Percentiles rank a stretch among this genome's conserved stretches.
phyloP scores from a whole-genome alignment of 2,888 invertebrate genomes.

The Melinaea menophilus region DNA sequence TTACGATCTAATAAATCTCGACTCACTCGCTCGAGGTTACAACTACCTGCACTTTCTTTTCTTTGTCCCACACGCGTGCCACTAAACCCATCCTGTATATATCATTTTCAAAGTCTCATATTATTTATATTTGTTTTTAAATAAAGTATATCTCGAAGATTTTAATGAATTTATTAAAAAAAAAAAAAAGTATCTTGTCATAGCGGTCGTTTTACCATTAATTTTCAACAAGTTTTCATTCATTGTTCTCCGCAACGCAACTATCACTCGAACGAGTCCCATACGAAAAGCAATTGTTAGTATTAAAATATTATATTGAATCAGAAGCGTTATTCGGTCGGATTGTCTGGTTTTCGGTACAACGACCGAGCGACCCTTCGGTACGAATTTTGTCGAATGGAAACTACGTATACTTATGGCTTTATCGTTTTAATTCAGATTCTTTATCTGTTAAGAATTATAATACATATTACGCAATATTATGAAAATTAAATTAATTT shows the following conservation, averaged over 20 bases:
- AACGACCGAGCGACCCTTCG: conserved; percentile 35
- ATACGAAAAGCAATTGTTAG: conserved; percentile 3
- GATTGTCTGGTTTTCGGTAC: conserved; percentile 34
- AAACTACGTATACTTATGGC: conserved; percentile 23
- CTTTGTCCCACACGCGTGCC: conserved; percentile 63
- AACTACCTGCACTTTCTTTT: conserved; percentile 75
- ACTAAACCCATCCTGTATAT: conserved; percentile 43
- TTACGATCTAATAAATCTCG: conserved; percentile 76
- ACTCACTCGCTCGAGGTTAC: conserved; percentile 49
- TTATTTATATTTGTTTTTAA: neutral
- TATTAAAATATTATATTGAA: conserved; percentile 20
- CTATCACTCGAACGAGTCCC: neutral
- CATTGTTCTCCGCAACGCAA: conserved; percentile 1
- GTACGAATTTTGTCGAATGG: conserved; percentile 35
- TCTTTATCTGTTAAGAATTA: neutral
- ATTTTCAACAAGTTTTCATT: neutral
- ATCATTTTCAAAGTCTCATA: conserved; percentile 12
- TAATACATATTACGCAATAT: neutral
- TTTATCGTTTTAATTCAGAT: conserved; percentile 27
- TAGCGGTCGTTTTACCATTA: too few species aligned
- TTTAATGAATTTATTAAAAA: neutral
- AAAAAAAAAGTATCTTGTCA: too few species aligned
- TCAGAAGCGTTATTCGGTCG: conserved; percentile 21
- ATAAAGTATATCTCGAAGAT: neutral
- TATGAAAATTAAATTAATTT: neutral